These are phyloP conservation scores for Catalaphyllia jardinei DNA, from an alignment of 64 coral and sea anemone species.

Conservation along the genomic window DNA sequence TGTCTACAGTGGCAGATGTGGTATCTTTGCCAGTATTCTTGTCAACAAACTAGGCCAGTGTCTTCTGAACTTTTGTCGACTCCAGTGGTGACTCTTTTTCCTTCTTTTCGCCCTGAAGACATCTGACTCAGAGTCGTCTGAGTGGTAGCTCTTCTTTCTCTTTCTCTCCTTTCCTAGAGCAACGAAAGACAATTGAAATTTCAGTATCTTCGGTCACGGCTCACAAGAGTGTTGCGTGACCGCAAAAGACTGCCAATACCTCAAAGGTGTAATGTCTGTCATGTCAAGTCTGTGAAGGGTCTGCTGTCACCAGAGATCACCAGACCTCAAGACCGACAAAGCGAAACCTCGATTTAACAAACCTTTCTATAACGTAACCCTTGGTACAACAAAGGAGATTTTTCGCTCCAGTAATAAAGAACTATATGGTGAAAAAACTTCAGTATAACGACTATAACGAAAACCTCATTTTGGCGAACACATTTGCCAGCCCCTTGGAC, in stretches of 20 bases:
- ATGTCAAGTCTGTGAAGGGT: too few relatives aligned
- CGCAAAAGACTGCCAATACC: neutral
- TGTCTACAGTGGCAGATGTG: neutral
- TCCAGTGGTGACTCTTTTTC: neutral
- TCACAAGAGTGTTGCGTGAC: conserved; percentile 7
- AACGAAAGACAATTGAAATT: neutral
- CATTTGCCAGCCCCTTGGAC: too few relatives aligned
- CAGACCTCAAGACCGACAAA: too few relatives aligned
- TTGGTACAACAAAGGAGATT: too few relatives aligned
- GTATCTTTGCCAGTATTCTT: neutral
- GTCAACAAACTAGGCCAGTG: neutral
- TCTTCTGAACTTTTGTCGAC: neutral
- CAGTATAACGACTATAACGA: too few relatives aligned
- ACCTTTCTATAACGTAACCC: too few relatives aligned
- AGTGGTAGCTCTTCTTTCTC: neutral
- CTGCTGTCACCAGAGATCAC: neutral
- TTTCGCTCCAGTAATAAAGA: too few relatives aligned
- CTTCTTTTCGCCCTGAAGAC: neutral
- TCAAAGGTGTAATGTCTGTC: neutral
- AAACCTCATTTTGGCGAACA: too few relatives aligned
- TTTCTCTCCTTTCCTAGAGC: neutral
- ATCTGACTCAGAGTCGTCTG: neutral
- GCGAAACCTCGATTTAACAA: too few relatives aligned
- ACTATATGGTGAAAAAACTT: too few relatives aligned
- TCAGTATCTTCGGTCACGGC: neutral